Percentiles rank a stretch among this genome's conserved stretches.
Conservation (phyloP, 2,113 vertebrate genomes). For the Barnardius zonarius region DNA sequence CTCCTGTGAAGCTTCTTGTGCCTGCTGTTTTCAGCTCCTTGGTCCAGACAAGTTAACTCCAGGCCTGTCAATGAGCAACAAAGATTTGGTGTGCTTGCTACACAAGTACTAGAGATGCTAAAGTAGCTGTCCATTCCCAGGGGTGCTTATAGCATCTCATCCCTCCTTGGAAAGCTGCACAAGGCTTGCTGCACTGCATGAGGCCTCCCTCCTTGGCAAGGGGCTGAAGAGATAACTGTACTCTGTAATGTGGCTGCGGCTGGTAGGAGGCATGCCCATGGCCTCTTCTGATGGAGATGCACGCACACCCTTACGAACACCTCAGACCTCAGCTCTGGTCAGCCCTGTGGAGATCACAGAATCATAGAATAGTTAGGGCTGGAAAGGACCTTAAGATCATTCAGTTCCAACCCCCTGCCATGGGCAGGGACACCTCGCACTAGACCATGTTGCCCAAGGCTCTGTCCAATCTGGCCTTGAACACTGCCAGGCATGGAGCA, state of each 20-base stretch:
- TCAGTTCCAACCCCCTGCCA: not conserved
- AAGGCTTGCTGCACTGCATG: accelerated
- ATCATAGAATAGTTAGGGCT: not conserved
- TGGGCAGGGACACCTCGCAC: not conserved
- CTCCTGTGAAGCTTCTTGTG: not conserved
- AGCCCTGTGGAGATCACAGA: not conserved
- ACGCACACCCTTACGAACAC: accelerated
- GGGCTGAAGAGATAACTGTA: not conserved
- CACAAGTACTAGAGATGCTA: not conserved
- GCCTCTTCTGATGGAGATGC: not conserved
- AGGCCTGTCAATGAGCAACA: accelerated
- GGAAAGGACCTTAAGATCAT: not conserved
- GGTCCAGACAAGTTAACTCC: not conserved
- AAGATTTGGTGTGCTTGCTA: not conserved
- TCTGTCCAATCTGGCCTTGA: not conserved
- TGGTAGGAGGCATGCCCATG: not conserved
- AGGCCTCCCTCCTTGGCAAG: not conserved
- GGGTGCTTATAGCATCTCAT: not conserved
- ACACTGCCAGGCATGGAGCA: not conserved
- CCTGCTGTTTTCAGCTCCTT: not conserved
- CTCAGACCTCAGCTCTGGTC: too few species aligned
- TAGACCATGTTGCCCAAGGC: not conserved
- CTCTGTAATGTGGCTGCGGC: not conserved
- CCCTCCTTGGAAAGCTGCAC: too few species aligned
- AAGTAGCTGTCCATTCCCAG: too few species aligned